Evolutionary conservation across 2,888 invertebrate genomes (phyloP).

Genomic region (Xestia sexstrigata): DNA sequence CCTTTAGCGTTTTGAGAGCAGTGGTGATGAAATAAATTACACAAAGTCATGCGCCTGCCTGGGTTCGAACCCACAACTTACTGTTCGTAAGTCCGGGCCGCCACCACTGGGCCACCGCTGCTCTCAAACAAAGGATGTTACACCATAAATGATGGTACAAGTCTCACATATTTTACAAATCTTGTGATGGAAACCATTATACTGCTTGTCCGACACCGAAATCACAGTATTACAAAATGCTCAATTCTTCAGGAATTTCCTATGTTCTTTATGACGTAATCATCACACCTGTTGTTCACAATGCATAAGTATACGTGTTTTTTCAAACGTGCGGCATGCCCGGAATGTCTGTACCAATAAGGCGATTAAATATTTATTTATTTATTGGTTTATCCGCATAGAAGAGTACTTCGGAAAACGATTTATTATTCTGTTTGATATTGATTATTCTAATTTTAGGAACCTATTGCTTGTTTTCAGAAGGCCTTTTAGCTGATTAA

Average conservation of each 20-base stretch:
- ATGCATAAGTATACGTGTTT: slow-evolving; percentile 4
- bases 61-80: no score
- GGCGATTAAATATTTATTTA: slow-evolving; percentile 32
- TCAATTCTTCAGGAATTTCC: slow-evolving; percentile 43
- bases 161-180: neutral
- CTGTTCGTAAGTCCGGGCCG: no score
- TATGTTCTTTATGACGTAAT: slow-evolving; percentile 16
- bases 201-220: neutral
- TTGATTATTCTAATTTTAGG: slow-evolving; percentile 58
- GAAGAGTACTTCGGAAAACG: neutral
- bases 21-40: no score
- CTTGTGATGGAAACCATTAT: neutral
- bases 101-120: no score
- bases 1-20: no score
- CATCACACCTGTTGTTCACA: slow-evolving; percentile 52
- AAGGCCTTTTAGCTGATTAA: slow-evolving; percentile 7
- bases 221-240: slow-evolving; percentile 15
- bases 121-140: neutral
- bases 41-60: no score
- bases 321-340: slow-evolving; percentile 12
- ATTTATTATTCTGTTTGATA: slow-evolving; percentile 50
- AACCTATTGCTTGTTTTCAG: slow-evolving; percentile 10
- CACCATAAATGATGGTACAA: neutral
- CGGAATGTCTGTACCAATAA: slow-evolving; percentile 24
- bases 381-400: slow-evolving; percentile 16